phyloP scores from a whole-genome alignment of 2,888 invertebrate genomes.

The Melieria crassipennis region DNA sequence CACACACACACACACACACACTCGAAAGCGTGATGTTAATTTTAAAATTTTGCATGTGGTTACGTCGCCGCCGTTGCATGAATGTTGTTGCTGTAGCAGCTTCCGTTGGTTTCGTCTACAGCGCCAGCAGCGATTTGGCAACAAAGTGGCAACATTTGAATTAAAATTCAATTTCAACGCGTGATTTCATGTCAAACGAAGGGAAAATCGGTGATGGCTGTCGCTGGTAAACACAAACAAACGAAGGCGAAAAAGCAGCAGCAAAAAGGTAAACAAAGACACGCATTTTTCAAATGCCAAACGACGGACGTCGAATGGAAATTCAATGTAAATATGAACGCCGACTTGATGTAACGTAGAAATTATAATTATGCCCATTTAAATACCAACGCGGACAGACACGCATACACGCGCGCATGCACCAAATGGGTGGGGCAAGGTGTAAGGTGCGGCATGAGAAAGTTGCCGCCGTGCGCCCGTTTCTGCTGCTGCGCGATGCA shows the following conservation, averaged over 20 bases:
- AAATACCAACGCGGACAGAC: not conserved
- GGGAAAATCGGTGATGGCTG: not conserved
- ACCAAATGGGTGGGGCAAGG: not conserved
- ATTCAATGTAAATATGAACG: conserved; percentile 6
- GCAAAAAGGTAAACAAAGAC: conserved; percentile 2
- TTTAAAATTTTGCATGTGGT: too few species aligned
- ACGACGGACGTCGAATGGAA: not conserved
- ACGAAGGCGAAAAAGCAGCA: not conserved
- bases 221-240: not conserved
- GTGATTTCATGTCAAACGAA: not conserved
- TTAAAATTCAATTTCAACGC: not conserved
- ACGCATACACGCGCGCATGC: not conserved
- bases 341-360: conserved; percentile 24
- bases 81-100: too few species aligned
- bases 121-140: too few species aligned
- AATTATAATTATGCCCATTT: conserved; percentile 9
- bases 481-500: too few species aligned
- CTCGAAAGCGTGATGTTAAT: too few species aligned
- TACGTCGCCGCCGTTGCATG: too few species aligned
- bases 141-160: too few species aligned
- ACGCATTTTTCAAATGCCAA: not conserved
- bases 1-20: too few species aligned
- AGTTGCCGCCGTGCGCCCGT: conserved; percentile 2
- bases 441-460: conserved; percentile 18
- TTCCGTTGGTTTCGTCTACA: too few species aligned